Conservation (phyloP, 2,888 invertebrate genomes). For the Dicyrtomina minuta region DNA sequence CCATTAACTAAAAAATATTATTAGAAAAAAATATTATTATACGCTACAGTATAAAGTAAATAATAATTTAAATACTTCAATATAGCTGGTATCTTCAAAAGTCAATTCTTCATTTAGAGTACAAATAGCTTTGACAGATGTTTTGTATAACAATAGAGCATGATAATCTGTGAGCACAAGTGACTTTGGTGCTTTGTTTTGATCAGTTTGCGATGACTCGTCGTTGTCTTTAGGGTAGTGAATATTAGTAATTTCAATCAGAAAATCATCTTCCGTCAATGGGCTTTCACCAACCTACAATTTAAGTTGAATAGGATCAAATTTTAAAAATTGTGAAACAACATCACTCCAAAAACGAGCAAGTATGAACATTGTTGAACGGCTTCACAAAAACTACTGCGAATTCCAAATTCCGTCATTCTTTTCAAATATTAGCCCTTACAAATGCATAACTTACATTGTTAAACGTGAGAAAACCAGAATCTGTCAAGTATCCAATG, state of each 20-base stretch:
- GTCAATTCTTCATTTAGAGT: constrained; percentile 81
- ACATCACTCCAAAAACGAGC: constrained; percentile 1
- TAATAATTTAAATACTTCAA: constrained; percentile 62
- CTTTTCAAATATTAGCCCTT: neutral
- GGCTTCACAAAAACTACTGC: no score
- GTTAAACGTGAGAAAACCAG: constrained; percentile 47
- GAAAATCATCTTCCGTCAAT: constrained; percentile 44
- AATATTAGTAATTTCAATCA: constrained; percentile 43
- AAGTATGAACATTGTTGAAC: neutral
- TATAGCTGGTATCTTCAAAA: constrained; percentile 73
- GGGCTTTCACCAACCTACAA: constrained; percentile 23
- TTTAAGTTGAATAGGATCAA: neutral
- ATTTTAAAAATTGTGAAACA: neutral
- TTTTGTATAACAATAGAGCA: constrained; percentile 76
- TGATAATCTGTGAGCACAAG: constrained; percentile 90
- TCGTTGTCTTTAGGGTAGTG: constrained; percentile 41
- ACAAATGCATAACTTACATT: constrained; percentile 37
- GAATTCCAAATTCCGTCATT: no score
- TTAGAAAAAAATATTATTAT: neutral
- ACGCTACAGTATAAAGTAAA: constrained; percentile 1
- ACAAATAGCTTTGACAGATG: constrained; percentile 81
- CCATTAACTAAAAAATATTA: neutral
- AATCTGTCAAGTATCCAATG: constrained; percentile 49
- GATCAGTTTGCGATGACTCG: constrained; percentile 6
- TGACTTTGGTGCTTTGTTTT: constrained; percentile 61